Evolutionary conservation across 2,113 vertebrate genomes (phyloP).

Genomic region (Cathartes aura): DNA sequence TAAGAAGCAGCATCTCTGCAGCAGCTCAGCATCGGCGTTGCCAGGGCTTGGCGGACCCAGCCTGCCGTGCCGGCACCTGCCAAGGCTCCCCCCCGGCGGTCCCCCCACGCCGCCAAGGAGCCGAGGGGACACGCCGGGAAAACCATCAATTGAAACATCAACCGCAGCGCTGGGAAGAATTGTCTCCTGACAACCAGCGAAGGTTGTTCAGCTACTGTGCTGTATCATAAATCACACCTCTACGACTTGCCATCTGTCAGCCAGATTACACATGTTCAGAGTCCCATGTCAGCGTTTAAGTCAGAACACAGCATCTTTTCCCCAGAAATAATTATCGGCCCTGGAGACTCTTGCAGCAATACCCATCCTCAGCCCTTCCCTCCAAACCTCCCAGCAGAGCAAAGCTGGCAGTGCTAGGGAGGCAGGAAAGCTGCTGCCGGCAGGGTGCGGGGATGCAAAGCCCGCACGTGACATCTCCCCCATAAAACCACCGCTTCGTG

Average conservation of each 20-base stretch:
- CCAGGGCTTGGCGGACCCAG: rapidly evolving
- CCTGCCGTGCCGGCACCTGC: not conserved
- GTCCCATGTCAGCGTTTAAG: constrained; percentile 19
- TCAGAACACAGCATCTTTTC: constrained; percentile 27
- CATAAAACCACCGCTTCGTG: not conserved
- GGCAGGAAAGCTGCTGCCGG: not conserved
- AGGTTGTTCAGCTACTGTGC: constrained; percentile 59
- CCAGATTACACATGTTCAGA: constrained; percentile 58
- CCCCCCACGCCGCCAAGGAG: not conserved
- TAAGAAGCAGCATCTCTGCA: not conserved
- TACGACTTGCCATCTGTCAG: constrained; percentile 51
- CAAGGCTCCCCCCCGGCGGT: not conserved
- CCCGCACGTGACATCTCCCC: rapidly evolving
- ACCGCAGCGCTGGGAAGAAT: not conserved
- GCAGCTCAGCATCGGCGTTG: not conserved
- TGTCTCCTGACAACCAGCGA: constrained; percentile 49
- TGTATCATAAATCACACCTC: constrained; percentile 64
- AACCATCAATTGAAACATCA: not conserved
- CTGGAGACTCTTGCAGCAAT: not conserved
- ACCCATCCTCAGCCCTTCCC: not conserved
- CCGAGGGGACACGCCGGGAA: not conserved
- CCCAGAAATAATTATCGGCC: not conserved
- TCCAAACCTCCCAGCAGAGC: not conserved
- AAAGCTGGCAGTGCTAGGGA: not conserved
- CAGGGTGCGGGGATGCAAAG: not conserved